Conservation (phyloP, 2,888 invertebrate genomes). For the Nemoura dubitans region DNA sequence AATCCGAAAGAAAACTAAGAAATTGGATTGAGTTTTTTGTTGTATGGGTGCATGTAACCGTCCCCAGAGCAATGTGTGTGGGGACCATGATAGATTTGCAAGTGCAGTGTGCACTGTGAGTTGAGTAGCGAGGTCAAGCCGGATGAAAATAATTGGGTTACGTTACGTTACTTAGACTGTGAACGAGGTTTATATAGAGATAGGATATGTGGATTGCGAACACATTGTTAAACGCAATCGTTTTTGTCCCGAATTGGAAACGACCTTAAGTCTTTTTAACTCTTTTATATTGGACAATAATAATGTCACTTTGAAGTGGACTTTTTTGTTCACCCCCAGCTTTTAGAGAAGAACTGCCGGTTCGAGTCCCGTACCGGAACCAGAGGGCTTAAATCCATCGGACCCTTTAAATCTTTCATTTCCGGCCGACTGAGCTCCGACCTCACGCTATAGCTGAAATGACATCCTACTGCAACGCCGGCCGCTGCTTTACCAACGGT, state of each 20-base stretch:
- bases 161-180: neutral
- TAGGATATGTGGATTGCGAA: neutral
- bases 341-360: conserved; percentile 25
- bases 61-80: too few species aligned
- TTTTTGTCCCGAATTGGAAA: neutral
- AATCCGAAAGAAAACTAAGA: neutral
- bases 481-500: neutral
- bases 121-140: neutral
- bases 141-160: neutral
- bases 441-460: conserved; percentile 22
- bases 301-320: conserved; percentile 9
- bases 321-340: conserved; percentile 10
- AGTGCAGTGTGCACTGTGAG: neutral
- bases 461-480: conserved; percentile 7
- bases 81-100: too few species aligned
- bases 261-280: neutral
- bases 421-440: conserved; percentile 34
- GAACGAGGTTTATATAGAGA: too few species aligned
- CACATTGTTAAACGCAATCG: neutral
- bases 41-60: too few species aligned
- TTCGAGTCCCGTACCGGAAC: conserved; percentile 37
- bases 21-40: too few species aligned
- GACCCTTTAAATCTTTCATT: conserved; percentile 43
- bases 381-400: conserved; percentile 32
- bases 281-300: neutral